phyloP scores from a whole-genome alignment of 35 echinoderm and acorn worm genomes.

The Heliocidaris tuberculata region DNA sequence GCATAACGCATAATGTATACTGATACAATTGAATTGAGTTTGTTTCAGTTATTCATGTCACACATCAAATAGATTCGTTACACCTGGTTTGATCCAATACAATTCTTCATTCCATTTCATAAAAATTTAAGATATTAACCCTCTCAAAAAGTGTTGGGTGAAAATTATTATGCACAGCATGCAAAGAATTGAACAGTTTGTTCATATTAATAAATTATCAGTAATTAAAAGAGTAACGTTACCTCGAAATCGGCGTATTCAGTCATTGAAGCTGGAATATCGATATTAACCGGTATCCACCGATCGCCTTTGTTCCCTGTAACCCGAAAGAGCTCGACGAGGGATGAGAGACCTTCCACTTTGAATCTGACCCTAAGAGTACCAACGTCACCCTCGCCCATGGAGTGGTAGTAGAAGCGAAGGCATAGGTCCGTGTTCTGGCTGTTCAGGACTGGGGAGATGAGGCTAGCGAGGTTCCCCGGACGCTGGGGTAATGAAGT shows the following conservation, averaged over 20 bases:
- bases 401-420: slow-evolving; percentile 87
- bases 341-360: not conserved
- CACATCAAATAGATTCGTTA: too few relatives aligned
- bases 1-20: too few relatives aligned
- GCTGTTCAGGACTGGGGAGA: slow-evolving; percentile 39
- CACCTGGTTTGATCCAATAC: too few relatives aligned
- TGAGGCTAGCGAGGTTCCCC: slow-evolving; percentile 55
- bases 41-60: too few relatives aligned
- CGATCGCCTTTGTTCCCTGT: slow-evolving; percentile 40
- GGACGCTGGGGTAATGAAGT: slow-evolving; percentile 71
- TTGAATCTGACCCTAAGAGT: slow-evolving; percentile 23
- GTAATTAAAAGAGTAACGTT: too few relatives aligned
- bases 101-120: too few relatives aligned
- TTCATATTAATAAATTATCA: too few relatives aligned
- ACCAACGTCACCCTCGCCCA: slow-evolving; percentile 57
- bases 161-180: too few relatives aligned
- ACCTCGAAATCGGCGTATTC: slow-evolving; percentile 27
- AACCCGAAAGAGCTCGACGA: not conserved
- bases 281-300: slow-evolving; percentile 51
- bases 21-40: too few relatives aligned
- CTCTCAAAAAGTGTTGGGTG: too few relatives aligned
- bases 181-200: too few relatives aligned
- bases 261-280: slow-evolving; percentile 4
- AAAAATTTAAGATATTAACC: too few relatives aligned
- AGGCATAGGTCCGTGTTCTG: slow-evolving; percentile 52